phyloP scores from a whole-genome alignment of 2,888 invertebrate genomes.

The Drosophila robusta region DNA sequence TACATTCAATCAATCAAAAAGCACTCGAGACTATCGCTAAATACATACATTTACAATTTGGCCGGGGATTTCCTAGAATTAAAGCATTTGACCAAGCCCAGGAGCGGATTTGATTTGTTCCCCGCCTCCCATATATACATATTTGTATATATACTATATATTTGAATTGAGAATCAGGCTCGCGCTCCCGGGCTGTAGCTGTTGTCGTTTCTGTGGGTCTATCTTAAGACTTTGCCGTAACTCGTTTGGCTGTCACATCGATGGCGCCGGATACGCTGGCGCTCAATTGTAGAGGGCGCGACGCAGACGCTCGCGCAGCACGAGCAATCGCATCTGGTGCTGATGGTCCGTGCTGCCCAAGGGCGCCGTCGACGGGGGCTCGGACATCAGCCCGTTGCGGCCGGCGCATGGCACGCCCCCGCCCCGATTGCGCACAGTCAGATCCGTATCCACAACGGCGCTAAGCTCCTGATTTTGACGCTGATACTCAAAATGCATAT shows the following conservation, averaged over 20 bases:
- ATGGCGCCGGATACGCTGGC: neutral
- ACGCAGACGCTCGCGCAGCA: conserved; percentile 55
- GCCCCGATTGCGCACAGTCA: conserved; percentile 40
- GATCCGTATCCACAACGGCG: conserved; percentile 2
- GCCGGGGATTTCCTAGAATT: too few relatives aligned
- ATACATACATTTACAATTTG: too few relatives aligned
- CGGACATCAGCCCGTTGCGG: conserved; percentile 21
- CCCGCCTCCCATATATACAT: too few relatives aligned
- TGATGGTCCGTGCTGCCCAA: conserved; percentile 46
- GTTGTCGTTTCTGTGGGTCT: neutral
- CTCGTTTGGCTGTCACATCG: neutral
- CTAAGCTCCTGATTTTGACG: conserved; percentile 9
- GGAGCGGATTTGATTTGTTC: neutral
- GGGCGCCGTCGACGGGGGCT: conserved; percentile 13
- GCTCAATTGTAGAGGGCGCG: conserved; percentile 53
- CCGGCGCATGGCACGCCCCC: conserved; percentile 43
- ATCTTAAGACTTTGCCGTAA: neutral
- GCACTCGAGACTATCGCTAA: too few relatives aligned
- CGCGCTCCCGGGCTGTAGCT: too few relatives aligned
- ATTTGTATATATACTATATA: too few relatives aligned
- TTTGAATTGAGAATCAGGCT: neutral
- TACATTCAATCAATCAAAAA: too few relatives aligned
- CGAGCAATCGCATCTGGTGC: conserved; percentile 52
- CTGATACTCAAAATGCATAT: conserved; percentile 49
- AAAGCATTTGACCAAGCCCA: too few relatives aligned